Conservation (phyloP, 1,140 invertebrate species). For the silkworm (Bombyx mori) region ASM3026992v2 NC_085129.1:2240501-2241000, state of each 20-base stretch:
- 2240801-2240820: too few species aligned
- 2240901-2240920: too few species aligned
- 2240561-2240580: conserved; percentile 87
- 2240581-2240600: conserved; percentile 93
- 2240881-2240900: too few species aligned
- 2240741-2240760: neutral
- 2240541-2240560: conserved; percentile 86
- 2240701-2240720: neutral
- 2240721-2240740: neutral
- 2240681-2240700: neutral
- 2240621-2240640: conserved; percentile 85
- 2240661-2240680: conserved; percentile 62
- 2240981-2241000: too few species aligned
- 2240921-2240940: too few species aligned
- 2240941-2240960: too few species aligned
- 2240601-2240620: conserved; percentile 93
- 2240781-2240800: too few species aligned
- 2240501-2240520: conserved; percentile 94
- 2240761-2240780: neutral
- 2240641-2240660: conserved; percentile 89
- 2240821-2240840: too few species aligned
- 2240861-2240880: too few species aligned
- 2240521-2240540: conserved; percentile 89
- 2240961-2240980: too few species aligned
- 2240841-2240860: too few species aligned